Evolutionary conservation across 35 echinoderm and acorn worm genomes (phyloP), one percentile per base, ranked within the genome.

Genomic region (Apostichopus californicus): DNA sequence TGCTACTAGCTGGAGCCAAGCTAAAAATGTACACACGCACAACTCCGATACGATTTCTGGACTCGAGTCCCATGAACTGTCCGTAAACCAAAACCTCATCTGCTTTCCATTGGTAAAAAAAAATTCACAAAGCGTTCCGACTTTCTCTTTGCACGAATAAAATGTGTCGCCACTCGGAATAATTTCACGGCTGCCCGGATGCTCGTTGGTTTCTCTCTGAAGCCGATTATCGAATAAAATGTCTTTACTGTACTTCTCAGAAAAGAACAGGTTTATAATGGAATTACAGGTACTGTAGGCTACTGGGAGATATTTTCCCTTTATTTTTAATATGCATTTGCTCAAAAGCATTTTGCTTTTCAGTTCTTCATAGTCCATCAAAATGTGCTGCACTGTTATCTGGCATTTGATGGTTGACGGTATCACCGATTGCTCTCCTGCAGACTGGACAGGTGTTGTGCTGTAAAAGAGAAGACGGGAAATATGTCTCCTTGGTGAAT

Each of bases 401-500:
- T 75, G 71, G 71, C 71, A n/a, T 75, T 18, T 75, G 71, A 22
- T 75, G 71, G 71, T 75, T 75, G 13, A 75, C 17, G 71, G 4
- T 75, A 59, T 24, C 23, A 58, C 81, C 81, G 10, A 85, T 85
- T 23, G 81, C 81, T 22, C 81, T 93, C 79, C 95, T 89, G 77
- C 95, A 96, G 24, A 96, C 95, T 13, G 95, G 95, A 90, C 95
- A 96, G 52, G 95, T 93, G 73, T 96, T 96, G 68, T 96, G 95
- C 95, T 96, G 81, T 14, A 85, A 95, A 87, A 59, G 72, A 84
- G 59, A 87, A 54, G 10, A 88, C 58, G 7, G 7, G 58, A 1
- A 61, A 61, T 61, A 61, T 61, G 12, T 61, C 12, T 61, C 8
- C 58, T 61, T 61, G 7, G 6, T 9, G 58, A 61, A 61, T 61